phyloP scores from a whole-genome alignment of 2,888 invertebrate species.

The Ariolimax columbianus region DNA sequence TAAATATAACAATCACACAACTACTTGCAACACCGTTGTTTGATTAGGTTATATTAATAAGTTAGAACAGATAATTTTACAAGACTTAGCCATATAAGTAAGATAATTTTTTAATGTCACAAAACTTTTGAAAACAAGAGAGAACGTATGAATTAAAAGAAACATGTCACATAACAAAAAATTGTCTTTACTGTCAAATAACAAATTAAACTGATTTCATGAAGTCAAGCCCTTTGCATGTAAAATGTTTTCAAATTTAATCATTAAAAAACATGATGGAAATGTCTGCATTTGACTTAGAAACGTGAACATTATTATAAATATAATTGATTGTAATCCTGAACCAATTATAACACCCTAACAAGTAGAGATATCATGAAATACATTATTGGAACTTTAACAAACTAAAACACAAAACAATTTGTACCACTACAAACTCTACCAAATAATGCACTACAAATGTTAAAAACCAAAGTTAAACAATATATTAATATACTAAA shows the following conservation, averaged over 20 bases:
- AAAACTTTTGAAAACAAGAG: not conserved
- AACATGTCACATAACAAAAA: not conserved
- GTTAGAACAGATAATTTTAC: not conserved
- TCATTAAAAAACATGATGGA: constrained; percentile 42
- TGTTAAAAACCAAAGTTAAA: constrained; percentile 42
- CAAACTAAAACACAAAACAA: constrained; percentile 29
- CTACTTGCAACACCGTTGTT: not conserved
- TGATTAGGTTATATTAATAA: not conserved
- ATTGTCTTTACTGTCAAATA: not conserved
- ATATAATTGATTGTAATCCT: constrained; percentile 18
- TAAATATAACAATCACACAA: not conserved
- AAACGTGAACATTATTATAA: constrained; percentile 24
- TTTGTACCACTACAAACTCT: constrained; percentile 19
- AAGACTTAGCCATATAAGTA: not conserved
- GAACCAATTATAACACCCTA: constrained; percentile 12
- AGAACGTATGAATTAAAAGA: not conserved
- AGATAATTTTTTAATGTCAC: not conserved
- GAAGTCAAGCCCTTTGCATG: constrained; percentile 13
- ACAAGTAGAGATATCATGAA: constrained; percentile 11
- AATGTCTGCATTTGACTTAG: not conserved
- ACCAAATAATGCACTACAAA: constrained; percentile 32
- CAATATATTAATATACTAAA: constrained; percentile 33
- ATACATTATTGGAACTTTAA: constrained; percentile 8
- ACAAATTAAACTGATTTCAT: not conserved
- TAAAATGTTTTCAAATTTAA: constrained; percentile 31